These are phyloP conservation scores for Andrena flavipes DNA, from an alignment of 2,888 invertebrate genomes.

Conservation along the genomic window DNA sequence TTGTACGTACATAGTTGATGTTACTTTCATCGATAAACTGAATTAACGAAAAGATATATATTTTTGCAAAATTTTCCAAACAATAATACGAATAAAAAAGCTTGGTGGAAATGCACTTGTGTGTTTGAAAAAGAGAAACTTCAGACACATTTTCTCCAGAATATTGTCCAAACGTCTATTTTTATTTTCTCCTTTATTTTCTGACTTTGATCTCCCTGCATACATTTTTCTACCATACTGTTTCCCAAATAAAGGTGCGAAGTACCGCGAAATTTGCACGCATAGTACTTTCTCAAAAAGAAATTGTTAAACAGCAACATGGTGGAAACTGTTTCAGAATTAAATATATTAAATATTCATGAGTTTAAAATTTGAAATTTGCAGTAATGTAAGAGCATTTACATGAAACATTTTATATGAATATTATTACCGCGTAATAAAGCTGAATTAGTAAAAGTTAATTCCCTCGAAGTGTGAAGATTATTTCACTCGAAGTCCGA, in stretches of 20 bases:
- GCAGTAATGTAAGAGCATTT: background rate
- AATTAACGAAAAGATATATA: background rate
- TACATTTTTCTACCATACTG: background rate
- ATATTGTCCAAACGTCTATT: background rate
- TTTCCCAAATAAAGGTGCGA: background rate
- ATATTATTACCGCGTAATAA: no score
- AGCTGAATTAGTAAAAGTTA: no score
- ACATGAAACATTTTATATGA: background rate
- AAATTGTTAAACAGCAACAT: constrained; percentile 1
- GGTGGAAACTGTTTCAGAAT: background rate
- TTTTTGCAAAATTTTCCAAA: background rate
- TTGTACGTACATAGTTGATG: background rate
- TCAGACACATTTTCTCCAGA: no score
- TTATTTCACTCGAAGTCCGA: no score
- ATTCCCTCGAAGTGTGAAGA: no score
- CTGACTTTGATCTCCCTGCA: constrained; percentile 8
- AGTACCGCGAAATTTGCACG: background rate
- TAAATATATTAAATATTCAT: background rate
- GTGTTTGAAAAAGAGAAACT: background rate
- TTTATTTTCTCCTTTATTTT: background rate
- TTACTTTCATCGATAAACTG: background rate
- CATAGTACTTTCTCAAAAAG: background rate
- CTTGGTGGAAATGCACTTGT: background rate
- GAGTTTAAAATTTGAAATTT: background rate
- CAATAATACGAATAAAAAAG: background rate